Percentiles rank a stretch among this genome's conserved stretches.
Conservation (phyloP, 2,113 vertebrate genomes). For the Lampris incognitus region DNA sequence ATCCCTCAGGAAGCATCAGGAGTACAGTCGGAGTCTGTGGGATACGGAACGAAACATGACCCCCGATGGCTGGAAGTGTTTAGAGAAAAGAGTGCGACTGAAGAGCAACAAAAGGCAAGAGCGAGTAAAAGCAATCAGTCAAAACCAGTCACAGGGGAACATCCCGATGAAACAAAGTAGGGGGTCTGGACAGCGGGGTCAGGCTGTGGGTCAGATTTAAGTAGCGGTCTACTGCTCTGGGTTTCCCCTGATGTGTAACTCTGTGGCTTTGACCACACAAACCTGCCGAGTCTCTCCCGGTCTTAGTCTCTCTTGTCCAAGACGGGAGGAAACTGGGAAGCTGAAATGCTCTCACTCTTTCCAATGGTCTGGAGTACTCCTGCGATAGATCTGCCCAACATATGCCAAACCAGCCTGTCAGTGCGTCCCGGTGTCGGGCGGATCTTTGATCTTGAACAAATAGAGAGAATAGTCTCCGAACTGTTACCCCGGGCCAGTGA, state of each 20-base stretch:
- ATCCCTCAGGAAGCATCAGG: slow-evolving; percentile 61
- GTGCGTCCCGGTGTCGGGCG: slow-evolving; percentile 60
- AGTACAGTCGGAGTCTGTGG: slow-evolving; percentile 68
- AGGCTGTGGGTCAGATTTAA: slow-evolving; percentile 57
- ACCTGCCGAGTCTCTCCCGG: slow-evolving; percentile 54
- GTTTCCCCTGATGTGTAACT: slow-evolving; percentile 48
- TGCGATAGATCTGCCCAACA: slow-evolving; percentile 44
- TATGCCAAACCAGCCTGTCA: slow-evolving; percentile 61
- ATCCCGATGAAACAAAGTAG: slow-evolving; percentile 31
- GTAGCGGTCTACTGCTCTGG: slow-evolving; percentile 55
- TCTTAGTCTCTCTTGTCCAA: slow-evolving; percentile 58
- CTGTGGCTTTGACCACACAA: slow-evolving; percentile 69
- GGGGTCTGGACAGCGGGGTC: slow-evolving; percentile 57
- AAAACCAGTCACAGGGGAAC: slow-evolving; percentile 56
- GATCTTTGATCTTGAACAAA: slow-evolving; percentile 78
- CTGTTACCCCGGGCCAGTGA: slow-evolving; percentile 54
- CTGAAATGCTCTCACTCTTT: slow-evolving; percentile 63
- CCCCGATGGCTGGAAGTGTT: slow-evolving; percentile 33
- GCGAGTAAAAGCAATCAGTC: slow-evolving; percentile 63
- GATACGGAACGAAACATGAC: slow-evolving; percentile 63
- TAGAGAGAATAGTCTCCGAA: slow-evolving; percentile 57
- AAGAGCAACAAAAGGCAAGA: slow-evolving; percentile 45
- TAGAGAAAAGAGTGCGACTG: slow-evolving; percentile 1
- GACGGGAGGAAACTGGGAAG: slow-evolving; percentile 65
- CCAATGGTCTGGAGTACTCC: slow-evolving; percentile 37